Base-by-base conservation (phyloP, 30 jellyfish, hydroid and myxozoan species). In the Phacellophora camtschatica region DNA sequence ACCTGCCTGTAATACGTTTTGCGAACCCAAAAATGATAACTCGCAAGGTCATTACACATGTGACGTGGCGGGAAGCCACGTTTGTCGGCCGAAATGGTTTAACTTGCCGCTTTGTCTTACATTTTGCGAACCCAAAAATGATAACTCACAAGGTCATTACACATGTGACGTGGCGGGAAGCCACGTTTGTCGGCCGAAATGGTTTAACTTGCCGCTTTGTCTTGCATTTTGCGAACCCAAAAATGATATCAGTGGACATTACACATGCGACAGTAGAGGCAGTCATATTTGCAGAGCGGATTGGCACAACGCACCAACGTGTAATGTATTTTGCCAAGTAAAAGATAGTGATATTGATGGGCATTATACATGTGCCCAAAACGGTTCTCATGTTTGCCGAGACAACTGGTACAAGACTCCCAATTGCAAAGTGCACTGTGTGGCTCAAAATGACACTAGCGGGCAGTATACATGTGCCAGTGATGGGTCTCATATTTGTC, bases 281-380 rank as follows among this genome's bases (percentile, higher is more conserved):
- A 20, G 74, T 0, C 77, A 75, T 0, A 42, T 69, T 42, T 83
- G 95, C 71, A 25, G 34, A 8, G 58, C 87, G 31, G 82, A 71
- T 15, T 83, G 95, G 95, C 42, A 13, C 49, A 61, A 32, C 3
- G 53, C 10, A 32, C 92, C 92, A 0, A 22, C 55, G n/a, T 83
- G 95, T 32, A 70, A 32, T 3, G 41, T 39, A 11, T 70, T 8
- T 29, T 82, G 94, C 31, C 15, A 53, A 29, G 72, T 67, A 4
- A 10, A 30, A 24, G 79, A 85, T 56, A 75, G 74, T 73, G 81
- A 72, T 13, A 54, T 74, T 16, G 41, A 46, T 39, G 96, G 90
- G 24, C 85, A 63, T 70, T 85, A 73, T 57, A 74, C 58, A 2
- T 82, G 94, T 19, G 65, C 66, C n/a, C 42, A 39, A 2, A 45